Conservation (phyloP, 2,888 invertebrate species). For the Ormyrus pomaceus region DNA sequence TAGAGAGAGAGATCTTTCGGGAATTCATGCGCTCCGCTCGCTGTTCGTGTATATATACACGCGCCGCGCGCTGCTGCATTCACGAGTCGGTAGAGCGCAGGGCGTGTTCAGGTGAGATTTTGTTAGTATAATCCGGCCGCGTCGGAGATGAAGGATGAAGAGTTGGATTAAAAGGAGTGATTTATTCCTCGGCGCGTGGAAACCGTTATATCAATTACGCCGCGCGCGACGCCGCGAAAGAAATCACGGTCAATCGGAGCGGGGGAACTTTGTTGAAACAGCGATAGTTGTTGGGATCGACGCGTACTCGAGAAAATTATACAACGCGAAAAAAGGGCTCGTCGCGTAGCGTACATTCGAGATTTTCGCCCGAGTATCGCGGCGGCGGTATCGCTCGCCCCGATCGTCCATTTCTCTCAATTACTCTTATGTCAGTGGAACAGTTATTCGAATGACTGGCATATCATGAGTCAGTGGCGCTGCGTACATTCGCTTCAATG, state of each 20-base stretch:
- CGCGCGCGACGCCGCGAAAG: no score
- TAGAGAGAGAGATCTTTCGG: no score
- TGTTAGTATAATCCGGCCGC: slow-evolving; percentile 37
- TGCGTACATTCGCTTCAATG: slow-evolving; percentile 4
- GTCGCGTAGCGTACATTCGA: background rate
- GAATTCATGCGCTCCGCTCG: no score
- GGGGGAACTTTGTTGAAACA: no score
- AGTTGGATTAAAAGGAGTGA: slow-evolving; percentile 1
- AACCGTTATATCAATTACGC: slow-evolving; percentile 26
- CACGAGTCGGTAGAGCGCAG: background rate
- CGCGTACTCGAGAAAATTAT: background rate
- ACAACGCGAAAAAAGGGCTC: slow-evolving; percentile 7
- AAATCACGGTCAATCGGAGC: no score
- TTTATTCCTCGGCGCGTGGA: slow-evolving; percentile 12
- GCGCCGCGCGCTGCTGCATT: no score
- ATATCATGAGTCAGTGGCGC: background rate
- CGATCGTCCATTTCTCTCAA: slow-evolving; percentile 30
- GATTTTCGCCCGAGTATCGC: no score
- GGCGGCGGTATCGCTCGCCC: background rate
- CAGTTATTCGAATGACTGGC: slow-evolving; percentile 43
- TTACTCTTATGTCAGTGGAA: slow-evolving; percentile 47
- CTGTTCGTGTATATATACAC: no score
- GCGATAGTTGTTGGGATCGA: no score
- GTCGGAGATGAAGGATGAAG: slow-evolving; percentile 6
- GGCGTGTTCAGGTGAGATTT: slow-evolving; percentile 27